phyloP scores from a whole-genome alignment of 2,888 invertebrate genomes.

The Caenorhabditis angaria region DNA sequence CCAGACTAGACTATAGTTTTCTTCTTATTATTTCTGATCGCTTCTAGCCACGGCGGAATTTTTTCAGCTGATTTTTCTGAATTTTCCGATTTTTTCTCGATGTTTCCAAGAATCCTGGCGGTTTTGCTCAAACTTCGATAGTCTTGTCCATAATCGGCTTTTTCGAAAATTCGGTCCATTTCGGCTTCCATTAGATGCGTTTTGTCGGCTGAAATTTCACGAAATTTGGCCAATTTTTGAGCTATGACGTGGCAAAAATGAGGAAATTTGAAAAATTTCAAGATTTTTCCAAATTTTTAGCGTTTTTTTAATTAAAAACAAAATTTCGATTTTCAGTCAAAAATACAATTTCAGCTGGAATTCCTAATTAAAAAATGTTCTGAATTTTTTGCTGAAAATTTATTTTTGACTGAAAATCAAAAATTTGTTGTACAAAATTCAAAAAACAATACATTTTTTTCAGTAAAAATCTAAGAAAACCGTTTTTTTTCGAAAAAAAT shows the following conservation, averaged over 20 bases:
- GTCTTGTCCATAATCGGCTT: constrained; percentile 54
- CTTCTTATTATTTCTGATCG: neutral
- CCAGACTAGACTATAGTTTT: too few species aligned
- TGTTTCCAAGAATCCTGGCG: constrained; percentile 41
- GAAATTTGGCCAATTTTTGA: too few species aligned
- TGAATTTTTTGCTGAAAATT: too few species aligned
- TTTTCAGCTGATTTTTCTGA: constrained; percentile 6
- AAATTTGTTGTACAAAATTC: too few species aligned
- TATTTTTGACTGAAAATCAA: too few species aligned
- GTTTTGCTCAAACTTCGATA: constrained; percentile 42
- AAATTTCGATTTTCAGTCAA: neutral
- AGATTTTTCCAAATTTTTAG: neutral
- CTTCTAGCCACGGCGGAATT: constrained; percentile 6
- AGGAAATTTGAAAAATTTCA: too few species aligned
- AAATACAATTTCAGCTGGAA: too few species aligned
- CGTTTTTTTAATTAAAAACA: neutral
- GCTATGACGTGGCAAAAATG: too few species aligned
- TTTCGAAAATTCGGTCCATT: constrained; percentile 48
- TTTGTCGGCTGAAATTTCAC: constrained; percentile 18
- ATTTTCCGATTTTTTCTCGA: constrained; percentile 7
- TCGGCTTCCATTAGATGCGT: constrained; percentile 41
- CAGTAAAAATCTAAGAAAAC: too few species aligned
- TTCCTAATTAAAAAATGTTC: too few species aligned
- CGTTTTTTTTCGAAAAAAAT: too few species aligned
- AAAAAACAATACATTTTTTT: too few species aligned